These are phyloP conservation scores for Apostichopus californicus DNA, from an alignment of 35 echinoderm and acorn worm genomes.

Conservation along the genomic window DNA sequence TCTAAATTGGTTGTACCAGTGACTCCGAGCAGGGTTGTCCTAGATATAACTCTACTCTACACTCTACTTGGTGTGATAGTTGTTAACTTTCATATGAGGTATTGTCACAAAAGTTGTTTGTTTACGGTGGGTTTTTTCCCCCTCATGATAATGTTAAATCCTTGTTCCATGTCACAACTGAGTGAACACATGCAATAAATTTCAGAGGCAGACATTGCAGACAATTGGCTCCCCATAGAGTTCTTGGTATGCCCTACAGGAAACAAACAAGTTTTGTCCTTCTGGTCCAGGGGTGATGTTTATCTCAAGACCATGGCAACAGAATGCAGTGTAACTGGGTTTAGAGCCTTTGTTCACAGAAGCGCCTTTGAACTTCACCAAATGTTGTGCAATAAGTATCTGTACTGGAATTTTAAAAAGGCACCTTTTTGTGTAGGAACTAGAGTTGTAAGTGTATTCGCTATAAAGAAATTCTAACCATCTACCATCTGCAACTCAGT, in stretches of 20 bases:
- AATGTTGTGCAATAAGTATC: no score
- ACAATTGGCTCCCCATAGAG: conserved; percentile 20
- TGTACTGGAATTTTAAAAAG: no score
- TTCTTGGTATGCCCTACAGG: conserved; percentile 20
- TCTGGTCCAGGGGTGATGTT: conserved; percentile 46
- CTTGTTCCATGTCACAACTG: not conserved
- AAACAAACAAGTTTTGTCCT: conserved; percentile 19
- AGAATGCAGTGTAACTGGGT: conserved; percentile 18
- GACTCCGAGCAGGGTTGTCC: no score
- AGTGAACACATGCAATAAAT: conserved; percentile 19
- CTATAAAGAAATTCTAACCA: no score
- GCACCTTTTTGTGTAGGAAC: no score
- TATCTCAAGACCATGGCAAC: conserved; percentile 36
- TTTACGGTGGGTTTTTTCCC: not conserved
- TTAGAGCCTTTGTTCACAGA: not conserved
- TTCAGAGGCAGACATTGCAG: not conserved
- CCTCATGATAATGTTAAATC: not conserved
- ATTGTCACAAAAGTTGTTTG: not conserved
- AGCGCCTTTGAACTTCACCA: not conserved
- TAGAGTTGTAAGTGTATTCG: no score
- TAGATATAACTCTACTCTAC: no score
- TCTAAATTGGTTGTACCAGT: no score
- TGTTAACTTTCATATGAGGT: no score
- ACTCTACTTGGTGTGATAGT: no score
- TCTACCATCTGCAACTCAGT: no score